phyloP scores from a whole-genome alignment of 2,113 vertebrate genomes.

The Calypte anna region DNA sequence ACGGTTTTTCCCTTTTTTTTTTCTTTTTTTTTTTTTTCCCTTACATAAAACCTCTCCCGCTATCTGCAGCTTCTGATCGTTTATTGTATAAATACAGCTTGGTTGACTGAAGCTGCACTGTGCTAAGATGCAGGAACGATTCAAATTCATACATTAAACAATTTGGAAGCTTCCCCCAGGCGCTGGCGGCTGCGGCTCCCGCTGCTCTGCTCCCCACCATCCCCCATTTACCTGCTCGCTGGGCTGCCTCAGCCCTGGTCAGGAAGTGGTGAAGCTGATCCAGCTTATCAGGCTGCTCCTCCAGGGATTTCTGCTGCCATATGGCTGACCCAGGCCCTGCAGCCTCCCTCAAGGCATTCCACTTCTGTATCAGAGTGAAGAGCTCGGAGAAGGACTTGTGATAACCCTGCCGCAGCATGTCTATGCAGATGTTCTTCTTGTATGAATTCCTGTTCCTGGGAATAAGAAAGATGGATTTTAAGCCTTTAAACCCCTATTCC shows the following conservation, averaged over 20 bases:
- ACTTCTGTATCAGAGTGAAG: conserved; percentile 84
- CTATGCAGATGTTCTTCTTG: conserved; percentile 88
- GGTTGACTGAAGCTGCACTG: conserved; percentile 55
- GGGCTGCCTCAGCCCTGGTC: conserved; percentile 83
- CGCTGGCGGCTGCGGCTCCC: conserved; percentile 57
- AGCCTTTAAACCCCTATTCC: conserved; percentile 22
- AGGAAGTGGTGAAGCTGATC: conserved; percentile 88
- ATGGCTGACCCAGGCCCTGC: conserved; percentile 89
- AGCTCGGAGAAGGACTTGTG: conserved; percentile 86
- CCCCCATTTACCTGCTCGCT: conserved; percentile 79
- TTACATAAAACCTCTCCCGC: not conserved
- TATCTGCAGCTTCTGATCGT: not conserved
- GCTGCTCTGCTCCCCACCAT: conserved; percentile 62
- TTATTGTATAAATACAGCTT: conserved; percentile 51
- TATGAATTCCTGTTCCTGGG: conserved; percentile 85
- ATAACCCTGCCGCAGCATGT: conserved; percentile 85
- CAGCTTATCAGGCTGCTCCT: conserved; percentile 87
- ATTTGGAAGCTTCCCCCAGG: conserved; percentile 69
- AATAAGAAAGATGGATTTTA: conserved; percentile 52
- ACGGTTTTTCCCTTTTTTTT: not conserved
- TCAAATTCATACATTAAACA: conserved; percentile 68
- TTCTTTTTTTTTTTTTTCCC: not conserved
- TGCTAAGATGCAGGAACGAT: conserved; percentile 60
- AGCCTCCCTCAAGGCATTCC: conserved; percentile 84
- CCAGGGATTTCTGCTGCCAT: conserved; percentile 87